Base-by-base conservation (phyloP, 2,888 invertebrate genomes). In the Ophraella communa region DNA sequence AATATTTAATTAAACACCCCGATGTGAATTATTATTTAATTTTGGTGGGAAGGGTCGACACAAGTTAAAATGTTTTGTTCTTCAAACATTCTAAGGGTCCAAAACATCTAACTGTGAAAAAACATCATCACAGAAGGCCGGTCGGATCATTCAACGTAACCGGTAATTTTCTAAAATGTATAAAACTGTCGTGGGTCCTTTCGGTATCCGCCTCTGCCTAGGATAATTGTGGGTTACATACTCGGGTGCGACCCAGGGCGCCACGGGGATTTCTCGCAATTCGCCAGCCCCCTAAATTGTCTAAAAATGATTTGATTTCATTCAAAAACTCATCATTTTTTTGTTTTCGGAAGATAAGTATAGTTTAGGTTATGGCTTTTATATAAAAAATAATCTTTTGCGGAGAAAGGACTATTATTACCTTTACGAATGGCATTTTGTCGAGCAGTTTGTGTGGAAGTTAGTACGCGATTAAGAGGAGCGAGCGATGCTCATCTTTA, bases 81-180 rank as follows among this genome's bases (percentile, higher is more conserved):
- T 45, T 52, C 47, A 56, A 68, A 57, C 66, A 68, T 62, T 58
- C 60, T 61, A 65, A 66, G 53, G 49, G 49, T 24, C n/a, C n/a
- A n/a, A n/a, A n/a, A 30, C 11, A 51, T 49, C 35, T 44, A 70
- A 64, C 67, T 70, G 71, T 70, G 71, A 70, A 70, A 63, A 57
- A 35, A 49, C 64, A 68, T 64, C 62, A 58, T 67, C 64, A 59
- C 70, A 44, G 70, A 71, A 75, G 74, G 49, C 27, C 75, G 76
- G 73, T 66, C 69, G 10, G 69, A 69, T 67, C 74, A 67, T 71
- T 73, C 74, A 71, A 57, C 65, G 66, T 71, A 78, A 73, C 76
- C 75, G 63, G 71, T 73, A 77, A 78, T 78, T 78, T 77, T 74
- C 76, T 76, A 77, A 77, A 77, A 76, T 74, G 77, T 77, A 77